Evolutionary conservation across 2,113 vertebrate genomes (phyloP), one percentile per base, ranked within the genome.

Genomic region (Perca fluviatilis): DNA sequence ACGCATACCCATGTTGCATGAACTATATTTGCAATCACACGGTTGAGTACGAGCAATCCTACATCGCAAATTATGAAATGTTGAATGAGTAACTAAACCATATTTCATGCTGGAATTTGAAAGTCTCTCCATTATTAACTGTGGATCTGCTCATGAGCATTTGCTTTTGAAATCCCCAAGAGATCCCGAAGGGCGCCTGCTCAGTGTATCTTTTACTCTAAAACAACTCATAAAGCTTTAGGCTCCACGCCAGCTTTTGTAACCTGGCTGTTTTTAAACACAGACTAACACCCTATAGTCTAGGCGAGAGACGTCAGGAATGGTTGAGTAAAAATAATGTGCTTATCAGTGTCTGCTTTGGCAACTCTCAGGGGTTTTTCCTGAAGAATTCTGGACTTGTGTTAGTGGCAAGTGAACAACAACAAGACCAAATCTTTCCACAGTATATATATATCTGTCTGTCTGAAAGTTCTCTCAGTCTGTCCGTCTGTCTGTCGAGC

Each of bases 311-410:
- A n/a, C 16, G 13, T 63, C 53, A 36, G 67, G 64, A 78, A 60
- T 10, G 66, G 76, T 30, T 62, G 60, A 77, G 58, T 64, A 62
- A 71, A 53, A 63, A 81, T 74, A 83, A 80, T 5, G 50, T 54
- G 58, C 76, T 88, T 86, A 84, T 90, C 82, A 62, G 51, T 30
- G 73, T 57, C 56, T 25, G 61, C 21, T 78, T 65, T 53, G 62
- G 71, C 50, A 69, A 25, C 63, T 79, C 83, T 67, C 74, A 7
- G 67, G 68, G 71, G 77, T 5, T 85, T 2, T 83, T 90, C 80
- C 83, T 83, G 47, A 64, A 72, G 19, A 5, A 68, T 77, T 62
- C 53, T 56, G 23, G 80, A 74, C 40, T 76, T 14, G 43, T 14
- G n/a, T 23, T n/a, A 56, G 53, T 19, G 49, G 50, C 16, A 56